These are phyloP conservation scores for Diorhabda elongata DNA, from an alignment of 1,140 invertebrate species.

Conservation along the genomic window DNA sequence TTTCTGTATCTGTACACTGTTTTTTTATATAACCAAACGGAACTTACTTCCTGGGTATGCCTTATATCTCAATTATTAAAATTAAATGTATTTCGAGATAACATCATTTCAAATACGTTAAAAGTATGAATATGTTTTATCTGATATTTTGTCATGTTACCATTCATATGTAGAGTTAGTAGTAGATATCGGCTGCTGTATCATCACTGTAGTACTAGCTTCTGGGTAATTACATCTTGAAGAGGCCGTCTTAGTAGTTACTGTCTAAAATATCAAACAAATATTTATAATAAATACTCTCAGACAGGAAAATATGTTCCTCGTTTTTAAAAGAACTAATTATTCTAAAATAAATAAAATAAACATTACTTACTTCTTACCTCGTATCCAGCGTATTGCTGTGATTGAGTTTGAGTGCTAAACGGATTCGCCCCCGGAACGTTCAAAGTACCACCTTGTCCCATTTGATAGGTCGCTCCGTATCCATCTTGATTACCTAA, in stretches of 20 bases:
- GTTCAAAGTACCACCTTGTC: constrained; percentile 59
- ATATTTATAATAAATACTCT: not conserved
- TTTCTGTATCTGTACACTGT: no score
- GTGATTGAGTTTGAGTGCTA: constrained; percentile 39
- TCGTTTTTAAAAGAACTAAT: not conserved
- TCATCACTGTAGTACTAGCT: constrained; percentile 27
- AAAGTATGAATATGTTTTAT: not conserved
- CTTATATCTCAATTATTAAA: no score
- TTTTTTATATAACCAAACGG: no score
- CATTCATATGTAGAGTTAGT: constrained; percentile 32
- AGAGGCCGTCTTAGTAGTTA: constrained; percentile 19
- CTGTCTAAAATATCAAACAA: constrained; percentile 23
- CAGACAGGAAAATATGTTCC: not conserved
- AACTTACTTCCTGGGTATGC: no score
- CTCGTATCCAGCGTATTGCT: constrained; percentile 25
- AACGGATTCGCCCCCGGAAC: constrained; percentile 59
- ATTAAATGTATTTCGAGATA: no score
- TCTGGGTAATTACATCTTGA: constrained; percentile 24
- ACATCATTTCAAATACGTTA: not conserved
- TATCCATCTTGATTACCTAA: constrained; percentile 65
- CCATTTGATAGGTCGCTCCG: constrained; percentile 68
- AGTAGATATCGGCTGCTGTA: constrained; percentile 33
- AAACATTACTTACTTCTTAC: constrained; percentile 36
- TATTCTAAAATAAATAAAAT: not conserved
- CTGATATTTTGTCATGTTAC: constrained; percentile 24